Evolutionary conservation across 2,113 vertebrate species (phyloP), one percentile per base, ranked within the genome.

Genomic region (Gracilinanus agilis): DNA sequence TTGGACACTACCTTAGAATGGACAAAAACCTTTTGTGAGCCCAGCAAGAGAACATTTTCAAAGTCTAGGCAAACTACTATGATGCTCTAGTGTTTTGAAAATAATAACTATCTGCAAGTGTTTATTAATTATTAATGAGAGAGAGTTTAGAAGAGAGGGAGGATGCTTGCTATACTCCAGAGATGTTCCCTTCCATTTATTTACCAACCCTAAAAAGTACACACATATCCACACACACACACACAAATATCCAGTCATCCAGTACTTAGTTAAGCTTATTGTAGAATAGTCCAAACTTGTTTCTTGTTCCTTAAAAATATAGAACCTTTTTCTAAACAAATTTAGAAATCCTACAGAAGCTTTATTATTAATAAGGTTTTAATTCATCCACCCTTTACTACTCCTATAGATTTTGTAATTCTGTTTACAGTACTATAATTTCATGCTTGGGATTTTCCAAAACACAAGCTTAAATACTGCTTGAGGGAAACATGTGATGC

Each of bases 41-140:
- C 6, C n/a, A 75, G n/a, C 21, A 40, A 21, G 67, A 75, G 54
- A 53, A 44, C n/a, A 89, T 53, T 0, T 53, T 44, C 53, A 9
- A 75, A 25, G 54, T 23, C 44, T 53, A 58, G 90, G 55, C 53
- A 94, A 89, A 53, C n/a, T 21, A 21, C 13, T 75, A 27, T 90
- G 40, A 95, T 55, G n/a, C 16, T 92, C 23, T 44, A 54, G 53
- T 53, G 21, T 61, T 25, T 55, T 44, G 83, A 53, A 25, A 83
- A 54, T 8, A 75, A 53, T n/a, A 55, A 40, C 2, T 53, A 75
- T 58, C 93, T 83, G 8, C 21, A 91, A 61, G 25, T 89, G 92
- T 88, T 53, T 75, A 53, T 91, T 44, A 25, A 88, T n/a, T 93
- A 94, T n/a, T 83, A 94, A 91, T 75, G 67, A 75, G 34, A n/a